phyloP scores from a whole-genome alignment of 2,113 vertebrate species.

The Emberiza fucata region DNA sequence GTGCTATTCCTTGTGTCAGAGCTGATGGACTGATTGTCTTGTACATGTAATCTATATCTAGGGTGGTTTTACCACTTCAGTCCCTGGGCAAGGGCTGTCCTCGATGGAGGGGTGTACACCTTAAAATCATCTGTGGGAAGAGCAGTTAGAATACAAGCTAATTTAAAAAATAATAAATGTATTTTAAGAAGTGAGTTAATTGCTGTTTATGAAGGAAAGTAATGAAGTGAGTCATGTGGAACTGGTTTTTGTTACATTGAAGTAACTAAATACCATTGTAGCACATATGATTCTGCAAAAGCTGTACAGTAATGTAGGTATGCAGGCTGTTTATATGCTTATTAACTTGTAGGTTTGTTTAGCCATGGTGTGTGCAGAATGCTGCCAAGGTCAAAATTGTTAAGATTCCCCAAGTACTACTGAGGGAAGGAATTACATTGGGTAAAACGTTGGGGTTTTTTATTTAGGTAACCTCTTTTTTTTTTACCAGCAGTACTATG shows the following conservation, averaged over 20 bases:
- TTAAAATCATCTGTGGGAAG: background rate
- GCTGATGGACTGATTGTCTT: background rate
- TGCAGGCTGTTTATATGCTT: background rate
- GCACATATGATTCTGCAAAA: background rate
- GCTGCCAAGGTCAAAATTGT: background rate
- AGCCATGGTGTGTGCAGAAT: background rate
- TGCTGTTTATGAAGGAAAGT: background rate
- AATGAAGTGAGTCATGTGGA: conserved; percentile 1
- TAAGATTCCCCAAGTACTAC: background rate
- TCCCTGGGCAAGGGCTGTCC: background rate
- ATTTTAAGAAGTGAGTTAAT: background rate
- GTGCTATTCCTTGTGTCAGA: background rate
- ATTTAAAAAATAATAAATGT: conserved; percentile 8
- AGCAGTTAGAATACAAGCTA: background rate
- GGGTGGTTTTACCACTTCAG: background rate
- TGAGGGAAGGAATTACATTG: background rate
- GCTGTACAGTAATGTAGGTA: background rate
- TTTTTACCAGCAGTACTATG: background rate
- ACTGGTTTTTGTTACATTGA: background rate
- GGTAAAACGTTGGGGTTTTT: background rate
- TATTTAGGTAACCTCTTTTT: background rate
- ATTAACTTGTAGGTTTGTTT: background rate
- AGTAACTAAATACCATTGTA: conserved; percentile 1
- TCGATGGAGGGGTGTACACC: background rate
- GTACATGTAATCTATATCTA: background rate